Evolutionary conservation across 2,888 invertebrate species (phyloP).

Genomic region (Pristionchus fissidentatus): DNA sequence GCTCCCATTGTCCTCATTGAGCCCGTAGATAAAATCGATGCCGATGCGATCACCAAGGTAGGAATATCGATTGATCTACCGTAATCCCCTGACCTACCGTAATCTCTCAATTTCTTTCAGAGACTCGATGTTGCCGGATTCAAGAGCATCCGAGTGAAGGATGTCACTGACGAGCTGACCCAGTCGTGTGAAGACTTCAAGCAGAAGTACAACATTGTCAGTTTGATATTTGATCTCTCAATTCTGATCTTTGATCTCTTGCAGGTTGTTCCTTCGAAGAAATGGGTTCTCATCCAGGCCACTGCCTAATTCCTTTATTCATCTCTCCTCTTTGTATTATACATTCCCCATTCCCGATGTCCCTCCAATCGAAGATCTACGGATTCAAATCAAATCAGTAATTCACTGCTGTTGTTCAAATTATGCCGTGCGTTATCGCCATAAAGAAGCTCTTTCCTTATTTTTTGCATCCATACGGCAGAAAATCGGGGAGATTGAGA

Average conservation of each 20-base stretch:
- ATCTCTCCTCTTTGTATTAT: background rate
- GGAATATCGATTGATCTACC: background rate
- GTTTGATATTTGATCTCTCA: slow-evolving; percentile 8
- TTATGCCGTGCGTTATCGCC: no score
- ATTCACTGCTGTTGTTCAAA: no score
- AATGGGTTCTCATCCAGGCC: slow-evolving; percentile 32
- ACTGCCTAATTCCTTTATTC: background rate
- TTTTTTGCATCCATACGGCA: no score
- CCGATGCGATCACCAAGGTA: slow-evolving; percentile 51
- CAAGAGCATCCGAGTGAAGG: slow-evolving; percentile 16
- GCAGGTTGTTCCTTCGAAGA: background rate
- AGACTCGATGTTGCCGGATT: slow-evolving; percentile 7
- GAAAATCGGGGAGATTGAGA: no score
- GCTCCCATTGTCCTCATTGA: slow-evolving; percentile 61
- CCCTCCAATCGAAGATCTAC: background rate
- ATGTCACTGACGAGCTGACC: slow-evolving; percentile 20
- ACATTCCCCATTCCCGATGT: background rate
- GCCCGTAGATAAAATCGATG: slow-evolving; percentile 55
- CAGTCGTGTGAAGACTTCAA: background rate
- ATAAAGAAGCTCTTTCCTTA: no score
- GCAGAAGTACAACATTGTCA: background rate
- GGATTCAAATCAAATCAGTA: slow-evolving; percentile 6
- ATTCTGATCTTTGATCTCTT: background rate
- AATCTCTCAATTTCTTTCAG: background rate
- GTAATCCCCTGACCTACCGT: background rate